Base-by-base conservation (phyloP, 1,140 invertebrate genomes). In the Heliconius hewitsoni region DNA sequence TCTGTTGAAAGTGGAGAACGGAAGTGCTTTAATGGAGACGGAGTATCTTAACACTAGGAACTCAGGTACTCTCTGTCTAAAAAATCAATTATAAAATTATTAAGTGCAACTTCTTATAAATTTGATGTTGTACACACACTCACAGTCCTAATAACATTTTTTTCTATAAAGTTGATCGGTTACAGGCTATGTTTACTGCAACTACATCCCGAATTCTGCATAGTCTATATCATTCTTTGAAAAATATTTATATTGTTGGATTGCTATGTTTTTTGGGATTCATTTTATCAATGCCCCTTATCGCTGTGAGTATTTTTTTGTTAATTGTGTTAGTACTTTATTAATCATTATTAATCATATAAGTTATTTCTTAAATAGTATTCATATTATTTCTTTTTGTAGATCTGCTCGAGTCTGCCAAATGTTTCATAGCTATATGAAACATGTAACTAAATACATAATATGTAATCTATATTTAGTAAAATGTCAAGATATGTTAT, bases 201-300 rank as follows among this genome's bases (percentile, higher is more conserved):
- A 87, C 85, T 9, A 87, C 91, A 66, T 86, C 90, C 4, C 89
- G 85, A 55, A 78, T 91, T 52, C 72, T 93, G n/a, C 88, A 89
- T 70, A 87, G 82, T 30, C 88, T 91, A 76, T 91, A 89, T 84
- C 84, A 83, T 30, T 84, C 86, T 3, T 82, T 91, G 52, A 91
- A 91, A 77, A 88, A 82, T 52, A 85, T 91, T 71, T 93, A 93
- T 71, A 88, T 93, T 60, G 85, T 90, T 70, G 91, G 90, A 60
- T 77, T 91, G 60, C 76, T 90, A 42, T 91, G 91, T 77, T 86
- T 86, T 71, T 46, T 88, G 19, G 90, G 91, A 27, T 93, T 91
- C 37, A 76, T 76, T 8, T 57, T 89, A 2, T 85, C 87, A 16
- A 71, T 89, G 23, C 83, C 87, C 16, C 46, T 90, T 8, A 80